Evolutionary conservation across 1,140 invertebrate species (phyloP).

Genomic region (Maconellicoccus hirsutus): DNA sequence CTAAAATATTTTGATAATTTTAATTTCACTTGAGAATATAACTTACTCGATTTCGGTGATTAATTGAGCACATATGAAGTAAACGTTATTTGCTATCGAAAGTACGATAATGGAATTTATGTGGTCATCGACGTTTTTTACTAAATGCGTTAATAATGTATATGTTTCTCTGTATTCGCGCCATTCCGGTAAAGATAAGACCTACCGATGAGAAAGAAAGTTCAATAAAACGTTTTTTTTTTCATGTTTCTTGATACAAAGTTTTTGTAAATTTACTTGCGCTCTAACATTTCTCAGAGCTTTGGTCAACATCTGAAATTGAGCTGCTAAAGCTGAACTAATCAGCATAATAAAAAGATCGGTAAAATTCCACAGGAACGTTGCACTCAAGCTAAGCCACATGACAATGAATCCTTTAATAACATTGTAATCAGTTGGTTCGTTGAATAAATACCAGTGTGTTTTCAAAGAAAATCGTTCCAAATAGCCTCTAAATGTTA

Average conservation of each 20-base stretch:
- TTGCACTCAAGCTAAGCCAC: constrained; percentile 41
- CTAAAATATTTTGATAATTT: too few species aligned
- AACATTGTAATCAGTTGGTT: constrained; percentile 27
- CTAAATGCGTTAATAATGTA: constrained; percentile 28
- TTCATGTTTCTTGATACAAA: too few species aligned
- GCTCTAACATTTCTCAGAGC: constrained; percentile 26
- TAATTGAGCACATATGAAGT: constrained; percentile 32
- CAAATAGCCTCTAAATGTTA: constrained; percentile 34
- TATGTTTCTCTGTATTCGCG: constrained; percentile 30
- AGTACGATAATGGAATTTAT: constrained; percentile 31
- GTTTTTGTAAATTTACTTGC: constrained; percentile 24
- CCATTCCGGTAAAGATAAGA: constrained; percentile 29
- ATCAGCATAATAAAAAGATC: constrained; percentile 52
- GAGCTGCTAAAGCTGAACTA: constrained; percentile 32
- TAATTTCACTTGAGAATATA: too few species aligned
- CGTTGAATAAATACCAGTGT: constrained; percentile 29
- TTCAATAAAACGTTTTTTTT: too few species aligned
- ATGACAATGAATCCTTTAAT: constrained; percentile 30
- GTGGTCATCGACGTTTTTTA: constrained; percentile 31
- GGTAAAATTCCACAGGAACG: constrained; percentile 54
- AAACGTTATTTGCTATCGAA: constrained; percentile 31
- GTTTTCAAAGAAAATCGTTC: constrained; percentile 34
- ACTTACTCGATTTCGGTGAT: constrained; percentile 33
- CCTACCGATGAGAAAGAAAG: too few species aligned
- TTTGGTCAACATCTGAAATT: constrained; percentile 28